Evolutionary conservation across 1,140 invertebrate genomes (phyloP), one percentile per base, ranked within the genome.

Genomic region (Bombus ignitus): DNA sequence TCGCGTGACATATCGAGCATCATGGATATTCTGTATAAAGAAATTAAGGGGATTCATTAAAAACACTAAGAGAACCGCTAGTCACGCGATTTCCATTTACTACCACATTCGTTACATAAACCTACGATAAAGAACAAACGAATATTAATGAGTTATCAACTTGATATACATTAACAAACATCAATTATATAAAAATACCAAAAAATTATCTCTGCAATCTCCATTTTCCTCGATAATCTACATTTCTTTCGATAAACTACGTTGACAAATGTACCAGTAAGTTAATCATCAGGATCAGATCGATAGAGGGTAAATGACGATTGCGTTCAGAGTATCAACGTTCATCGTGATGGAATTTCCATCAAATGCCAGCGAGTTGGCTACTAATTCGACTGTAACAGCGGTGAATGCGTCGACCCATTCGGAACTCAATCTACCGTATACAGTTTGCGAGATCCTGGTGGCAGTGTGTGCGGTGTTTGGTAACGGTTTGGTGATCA

Each of bases 401-500:
- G 76, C 82, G 8, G 80, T 76, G 42, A 83, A 87, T 37, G 39
- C 79, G 62, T 74, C 72, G 15, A 73, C 62, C 15, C 32, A n/a
- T 44, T 79, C 91, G 65, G 93, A 94, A 42, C 93, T 97, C 28
- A 97, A 97, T 90, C 94, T 97, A 5, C 96, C 96, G 2, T 98
- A 98, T 92, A 96, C 97, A 0, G 95, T 96, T 39, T 97, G 97
- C 86, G 98, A 99, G 94, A 96, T 97, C 25, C 90, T 98, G 12
- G 98, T 98, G 73, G 98, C 98, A 25, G 94, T 98, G 18, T 96
- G 97, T 70, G 98, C 98, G 0, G 96, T 98, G 15, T 94, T 98
- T 76, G 98, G 98, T 47, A 99, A 99, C 93, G 96, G 97, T 22
- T 96, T 98, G 93, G 98, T 98, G 79, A 98, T 98, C 86, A 95